phyloP scores from a whole-genome alignment of 2,888 invertebrate genomes.

The Lutraria lutraria region DNA sequence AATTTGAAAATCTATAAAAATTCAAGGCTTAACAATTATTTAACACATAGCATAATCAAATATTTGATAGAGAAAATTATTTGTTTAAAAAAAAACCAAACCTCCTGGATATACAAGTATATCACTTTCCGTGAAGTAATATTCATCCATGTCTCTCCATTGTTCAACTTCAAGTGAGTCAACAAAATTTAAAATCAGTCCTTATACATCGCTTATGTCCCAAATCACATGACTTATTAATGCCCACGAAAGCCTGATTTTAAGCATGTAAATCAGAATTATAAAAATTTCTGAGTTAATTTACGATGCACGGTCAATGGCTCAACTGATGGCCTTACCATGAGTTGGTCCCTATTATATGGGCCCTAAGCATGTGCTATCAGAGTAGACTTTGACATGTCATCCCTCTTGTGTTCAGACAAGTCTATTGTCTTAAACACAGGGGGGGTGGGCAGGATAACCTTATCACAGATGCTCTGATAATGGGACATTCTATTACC shows the following conservation, averaged over 20 bases:
- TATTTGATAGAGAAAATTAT: not conserved
- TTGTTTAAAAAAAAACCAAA: not conserved
- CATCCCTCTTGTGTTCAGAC: conserved; percentile 47
- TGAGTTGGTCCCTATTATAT: conserved; percentile 55
- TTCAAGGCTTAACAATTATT: not conserved
- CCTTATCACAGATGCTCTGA: conserved; percentile 52
- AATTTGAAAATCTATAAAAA: not conserved
- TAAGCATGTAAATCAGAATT: not conserved
- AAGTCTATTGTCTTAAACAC: conserved; percentile 35
- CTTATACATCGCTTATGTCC: conserved; percentile 16
- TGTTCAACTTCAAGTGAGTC: not conserved
- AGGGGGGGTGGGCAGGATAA: conserved; percentile 32
- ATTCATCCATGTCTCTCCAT: not conserved
- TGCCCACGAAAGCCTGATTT: conserved; percentile 38
- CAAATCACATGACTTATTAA: conserved; percentile 36
- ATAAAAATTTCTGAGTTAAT: conserved; percentile 2
- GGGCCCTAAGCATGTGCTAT: conserved; percentile 66
- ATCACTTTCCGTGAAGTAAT: not conserved
- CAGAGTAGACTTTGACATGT: conserved; percentile 69
- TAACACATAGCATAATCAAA: not conserved
- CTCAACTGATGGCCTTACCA: conserved; percentile 34
- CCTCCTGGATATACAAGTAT: not conserved
- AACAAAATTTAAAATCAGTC: conserved; percentile 9
- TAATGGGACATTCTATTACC: conserved; percentile 33
- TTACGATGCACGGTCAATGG: conserved; percentile 10